A percentile compares a stretch with the other conserved stretches of the same genome.
These are phyloP conservation scores for Lasioglossum albipes DNA, from an alignment of 1,140 invertebrate species.

Conservation along the genomic window DNA sequence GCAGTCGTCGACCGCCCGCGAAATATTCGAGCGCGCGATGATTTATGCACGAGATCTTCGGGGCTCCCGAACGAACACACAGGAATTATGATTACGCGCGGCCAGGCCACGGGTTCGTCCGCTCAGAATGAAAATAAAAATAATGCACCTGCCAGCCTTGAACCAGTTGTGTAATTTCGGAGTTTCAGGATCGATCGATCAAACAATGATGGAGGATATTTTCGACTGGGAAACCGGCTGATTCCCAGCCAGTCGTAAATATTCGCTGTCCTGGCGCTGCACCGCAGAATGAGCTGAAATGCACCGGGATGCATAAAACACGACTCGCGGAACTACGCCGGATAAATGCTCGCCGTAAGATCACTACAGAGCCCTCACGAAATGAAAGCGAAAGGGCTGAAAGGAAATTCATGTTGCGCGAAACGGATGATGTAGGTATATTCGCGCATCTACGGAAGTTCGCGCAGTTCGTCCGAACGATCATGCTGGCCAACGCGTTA, in stretches of 20 bases:
- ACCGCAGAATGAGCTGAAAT: slow-evolving; percentile 22
- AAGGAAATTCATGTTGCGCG: slow-evolving; percentile 12
- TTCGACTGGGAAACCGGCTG: background rate
- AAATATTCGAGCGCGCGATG: slow-evolving; percentile 1
- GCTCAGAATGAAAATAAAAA: background rate
- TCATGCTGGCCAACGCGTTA: too few relatives aligned
- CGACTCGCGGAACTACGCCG: background rate
- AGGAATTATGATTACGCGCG: slow-evolving; percentile 2
- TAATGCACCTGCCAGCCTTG: background rate
- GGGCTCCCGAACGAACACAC: too few relatives aligned
- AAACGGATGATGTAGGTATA: background rate
- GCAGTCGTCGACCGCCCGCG: background rate
- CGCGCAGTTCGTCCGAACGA: too few relatives aligned
- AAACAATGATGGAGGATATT: slow-evolving; percentile 47
- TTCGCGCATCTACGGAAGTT: too few relatives aligned
- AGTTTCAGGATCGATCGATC: slow-evolving; percentile 31
- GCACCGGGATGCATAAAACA: slow-evolving; percentile 34
- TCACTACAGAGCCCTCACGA: background rate
- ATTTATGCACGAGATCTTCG: slow-evolving; percentile 10
- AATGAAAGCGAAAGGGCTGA: background rate
- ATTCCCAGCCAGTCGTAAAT: slow-evolving; percentile 45
- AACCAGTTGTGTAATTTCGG: slow-evolving; percentile 11
- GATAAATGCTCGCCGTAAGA: slow-evolving; percentile 30
- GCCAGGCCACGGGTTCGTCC: background rate
- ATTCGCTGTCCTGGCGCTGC: slow-evolving; percentile 20